Conservation (phyloP, 2,888 invertebrate species). For the Pachliopta kotzebuea region DNA sequence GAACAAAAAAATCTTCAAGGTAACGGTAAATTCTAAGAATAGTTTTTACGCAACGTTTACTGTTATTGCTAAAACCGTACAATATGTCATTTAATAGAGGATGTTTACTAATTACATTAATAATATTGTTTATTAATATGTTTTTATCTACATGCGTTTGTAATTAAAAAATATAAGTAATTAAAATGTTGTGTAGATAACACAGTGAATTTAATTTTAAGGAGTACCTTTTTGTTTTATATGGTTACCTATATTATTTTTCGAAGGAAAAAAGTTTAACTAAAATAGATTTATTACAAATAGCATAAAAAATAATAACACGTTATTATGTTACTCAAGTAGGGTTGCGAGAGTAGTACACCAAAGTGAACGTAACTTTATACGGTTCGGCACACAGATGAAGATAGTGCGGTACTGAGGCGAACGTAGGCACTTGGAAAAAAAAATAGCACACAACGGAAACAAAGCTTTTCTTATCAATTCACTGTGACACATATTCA, state of each 20-base stretch:
- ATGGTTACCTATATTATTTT: not conserved
- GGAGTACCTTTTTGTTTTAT: no score
- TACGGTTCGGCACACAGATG: slow-evolving; percentile 67
- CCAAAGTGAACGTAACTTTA: slow-evolving; percentile 70
- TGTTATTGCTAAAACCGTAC: slow-evolving; percentile 35
- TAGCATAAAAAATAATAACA: not conserved
- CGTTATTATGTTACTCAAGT: slow-evolving; percentile 51
- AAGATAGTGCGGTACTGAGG: slow-evolving; percentile 53
- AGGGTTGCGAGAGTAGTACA: slow-evolving; percentile 51
- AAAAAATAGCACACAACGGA: slow-evolving; percentile 77
- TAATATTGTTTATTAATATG: no score
- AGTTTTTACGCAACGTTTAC: slow-evolving; percentile 31
- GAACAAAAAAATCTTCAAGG: slow-evolving; percentile 27
- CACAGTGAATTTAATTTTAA: no score
- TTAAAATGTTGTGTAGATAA: no score
- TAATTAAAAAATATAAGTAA: no score
- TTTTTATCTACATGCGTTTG: no score
- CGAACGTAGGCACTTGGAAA: slow-evolving; percentile 47
- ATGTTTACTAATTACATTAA: no score
- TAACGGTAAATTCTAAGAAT: slow-evolving; percentile 31
- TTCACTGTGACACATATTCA: slow-evolving; percentile 36
- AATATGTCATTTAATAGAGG: no score
- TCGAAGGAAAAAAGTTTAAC: not conserved
- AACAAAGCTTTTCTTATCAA: slow-evolving; percentile 45
- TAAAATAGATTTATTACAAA: not conserved